A percentile compares a stretch with the other conserved stretches of the same genome.
These are phyloP conservation scores for Ooceraea biroi DNA, from an alignment of 1,140 invertebrate genomes.

Conservation along the genomic window DNA sequence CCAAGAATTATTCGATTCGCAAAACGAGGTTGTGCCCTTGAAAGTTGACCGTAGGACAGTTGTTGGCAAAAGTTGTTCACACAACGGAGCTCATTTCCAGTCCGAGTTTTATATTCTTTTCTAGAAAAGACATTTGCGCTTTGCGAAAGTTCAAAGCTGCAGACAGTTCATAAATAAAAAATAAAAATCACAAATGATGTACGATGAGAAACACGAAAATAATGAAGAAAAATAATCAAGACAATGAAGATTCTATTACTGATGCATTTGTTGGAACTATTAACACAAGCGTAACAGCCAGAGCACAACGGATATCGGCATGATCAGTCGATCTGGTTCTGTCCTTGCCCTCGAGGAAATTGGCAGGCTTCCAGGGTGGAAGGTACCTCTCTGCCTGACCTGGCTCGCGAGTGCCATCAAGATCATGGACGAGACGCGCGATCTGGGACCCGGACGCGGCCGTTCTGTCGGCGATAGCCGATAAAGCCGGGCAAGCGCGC, in stretches of 20 bases:
- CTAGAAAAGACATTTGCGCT: too few species aligned
- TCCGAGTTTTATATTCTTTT: too few species aligned
- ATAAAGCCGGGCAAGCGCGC: too few species aligned
- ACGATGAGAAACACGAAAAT: too few species aligned
- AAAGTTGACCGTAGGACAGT: too few species aligned
- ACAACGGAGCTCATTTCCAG: too few species aligned
- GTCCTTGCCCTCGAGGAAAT: conserved; percentile 73
- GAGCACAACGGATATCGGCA: conserved; percentile 6
- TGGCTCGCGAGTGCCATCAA: conserved; percentile 51
- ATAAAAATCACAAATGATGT: too few species aligned
- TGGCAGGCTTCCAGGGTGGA: conserved; percentile 72
- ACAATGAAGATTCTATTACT: neutral
- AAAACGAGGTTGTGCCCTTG: too few species aligned
- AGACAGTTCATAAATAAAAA: too few species aligned
- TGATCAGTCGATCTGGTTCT: conserved; percentile 47
- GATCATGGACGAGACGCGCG: conserved; percentile 67
- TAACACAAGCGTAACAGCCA: neutral
- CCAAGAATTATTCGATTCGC: too few species aligned
- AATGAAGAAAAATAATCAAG: neutral
- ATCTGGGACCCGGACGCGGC: conserved; percentile 15
- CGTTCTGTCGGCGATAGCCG: neutral
- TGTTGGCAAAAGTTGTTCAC: too few species aligned
- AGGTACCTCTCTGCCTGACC: conserved; percentile 42
- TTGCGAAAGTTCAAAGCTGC: too few species aligned
- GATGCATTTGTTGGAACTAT: neutral